Conservation (phyloP, 1,140 invertebrate species). For the Drosophila teissieri region DNA sequence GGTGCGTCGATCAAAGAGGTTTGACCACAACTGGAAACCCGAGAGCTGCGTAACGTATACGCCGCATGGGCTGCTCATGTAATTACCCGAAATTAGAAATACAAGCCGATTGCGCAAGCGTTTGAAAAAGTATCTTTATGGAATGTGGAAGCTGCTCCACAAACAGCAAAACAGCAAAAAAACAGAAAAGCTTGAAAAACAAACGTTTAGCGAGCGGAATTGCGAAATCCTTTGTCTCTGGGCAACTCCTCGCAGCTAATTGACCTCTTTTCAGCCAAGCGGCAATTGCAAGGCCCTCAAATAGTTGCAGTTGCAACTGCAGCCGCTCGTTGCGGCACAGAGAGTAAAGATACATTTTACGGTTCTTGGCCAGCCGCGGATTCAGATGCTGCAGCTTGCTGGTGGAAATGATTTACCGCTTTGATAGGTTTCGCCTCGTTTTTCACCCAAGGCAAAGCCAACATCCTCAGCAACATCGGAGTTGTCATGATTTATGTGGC, state of each 20-base stretch:
- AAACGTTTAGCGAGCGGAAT: conserved; percentile 38
- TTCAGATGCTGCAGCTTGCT: conserved; percentile 20
- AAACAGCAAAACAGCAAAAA: conserved; percentile 1
- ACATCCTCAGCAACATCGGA: conserved; percentile 59
- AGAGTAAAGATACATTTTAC: conserved; percentile 38
- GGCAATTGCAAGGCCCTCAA: conserved; percentile 78
- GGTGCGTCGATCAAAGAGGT: conserved; percentile 48
- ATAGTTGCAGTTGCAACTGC: conserved; percentile 22
- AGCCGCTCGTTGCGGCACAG: conserved; percentile 25
- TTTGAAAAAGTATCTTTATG: conserved; percentile 44
- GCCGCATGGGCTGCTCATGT: conserved; percentile 41
- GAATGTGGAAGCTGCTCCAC: conserved; percentile 45
- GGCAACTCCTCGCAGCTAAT: conserved; percentile 63
- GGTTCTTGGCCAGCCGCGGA: conserved; percentile 58
- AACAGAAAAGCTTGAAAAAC: conserved; percentile 1
- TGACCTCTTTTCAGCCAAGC: conserved; percentile 80
- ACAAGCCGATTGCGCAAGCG: conserved; percentile 31
- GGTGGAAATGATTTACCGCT: conserved; percentile 71
- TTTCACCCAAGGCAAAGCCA: conserved; percentile 64
- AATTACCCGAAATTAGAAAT: conserved; percentile 41
- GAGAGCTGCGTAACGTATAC: conserved; percentile 40
- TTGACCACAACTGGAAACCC: conserved; percentile 16
- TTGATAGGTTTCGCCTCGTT: conserved; percentile 18
- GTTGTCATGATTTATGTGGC: conserved; percentile 75
- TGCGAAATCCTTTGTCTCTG: conserved; percentile 49